phyloP scores from a whole-genome alignment of 2,797 vertebrate genomes.

The Netta rufina region DNA sequence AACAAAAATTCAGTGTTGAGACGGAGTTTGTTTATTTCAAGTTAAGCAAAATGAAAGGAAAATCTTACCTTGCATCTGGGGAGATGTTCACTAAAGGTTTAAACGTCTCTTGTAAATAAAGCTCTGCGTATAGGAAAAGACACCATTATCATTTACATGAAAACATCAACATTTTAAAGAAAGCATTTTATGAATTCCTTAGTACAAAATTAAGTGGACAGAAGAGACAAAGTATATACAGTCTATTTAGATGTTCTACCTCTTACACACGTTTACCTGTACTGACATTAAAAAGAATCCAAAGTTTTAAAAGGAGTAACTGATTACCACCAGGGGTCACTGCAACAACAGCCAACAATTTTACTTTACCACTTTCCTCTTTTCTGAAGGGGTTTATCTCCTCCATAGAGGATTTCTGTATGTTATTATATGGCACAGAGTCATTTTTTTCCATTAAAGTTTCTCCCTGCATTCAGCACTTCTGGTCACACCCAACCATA shows the following conservation, averaged over 20 bases:
- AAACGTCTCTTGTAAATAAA: conserved; percentile 93
- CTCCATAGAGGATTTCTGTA: accelerated
- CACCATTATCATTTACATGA: not conserved
- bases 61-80: conserved; percentile 92
- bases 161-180: not conserved
- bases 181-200: not conserved
- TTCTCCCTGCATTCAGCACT: not conserved
- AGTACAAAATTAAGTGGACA: not conserved
- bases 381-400: no score
- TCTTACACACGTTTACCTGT: not conserved
- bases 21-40: not conserved
- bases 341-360: not conserved
- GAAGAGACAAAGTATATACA: not conserved
- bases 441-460: not conserved
- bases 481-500: not conserved
- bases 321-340: conserved; percentile 52
- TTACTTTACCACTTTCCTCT: not conserved
- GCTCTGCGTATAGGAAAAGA: conserved; percentile 81
- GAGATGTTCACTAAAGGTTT: conserved; percentile 97
- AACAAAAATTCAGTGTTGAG: not conserved
- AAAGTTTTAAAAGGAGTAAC: not conserved
- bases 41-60: not conserved
- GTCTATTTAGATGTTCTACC: not conserved
- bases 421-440: accelerated
- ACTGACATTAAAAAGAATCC: accelerated